Evolutionary conservation across 1,140 invertebrate genomes (phyloP), one percentile per base, ranked within the genome.

Genomic region (Drosophila triauraria): DNA sequence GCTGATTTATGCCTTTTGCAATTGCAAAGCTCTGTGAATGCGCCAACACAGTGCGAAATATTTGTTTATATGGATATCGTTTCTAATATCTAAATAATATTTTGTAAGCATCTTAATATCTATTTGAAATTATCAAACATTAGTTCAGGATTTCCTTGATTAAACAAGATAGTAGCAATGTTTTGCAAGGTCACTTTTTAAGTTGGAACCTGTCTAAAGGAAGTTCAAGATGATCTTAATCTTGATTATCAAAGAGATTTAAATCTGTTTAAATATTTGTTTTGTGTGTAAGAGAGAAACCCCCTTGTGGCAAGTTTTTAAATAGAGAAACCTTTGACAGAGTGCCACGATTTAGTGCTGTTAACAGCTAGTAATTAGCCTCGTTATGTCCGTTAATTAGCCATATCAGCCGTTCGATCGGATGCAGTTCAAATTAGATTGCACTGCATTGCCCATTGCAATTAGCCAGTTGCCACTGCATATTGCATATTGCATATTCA

Each of bases 301-400:
- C 42, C n/a, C 58, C n/a, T 5, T 38, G 2, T 8, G 20, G 42
- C 13, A 12, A 32, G 12, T 42, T 63, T n/a, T 46, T 54, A 38
- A 1, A 13, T 13, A 5, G n/a, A 17, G 35, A 56, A 60, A 78
- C 62, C 70, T 72, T 70, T 80, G 84, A 88, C 84, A 90, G 72
- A 44, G 60, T 50, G 63, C 57, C 64, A 71, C 84, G 63, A 82
- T 85, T 90, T 90, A 90, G 78, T 80, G 78, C 75, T 90, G 84
- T 87, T 87, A 87, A 87, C 84, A 87, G 85, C 81, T 90, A 58
- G 85, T 87, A 87, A 87, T 88, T 88, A 88, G 82, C 54, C 78
- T 74, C 78, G 70, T 85, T 85, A 78, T 85, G 74, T 61, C 74
- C 50, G 68, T 70, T 87, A 87, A 87, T 87, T 88, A 88, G 65